Conservation (phyloP, 37 sponge, comb jelly and placozoan species). For the Hexactinellida sp. region DNA sequence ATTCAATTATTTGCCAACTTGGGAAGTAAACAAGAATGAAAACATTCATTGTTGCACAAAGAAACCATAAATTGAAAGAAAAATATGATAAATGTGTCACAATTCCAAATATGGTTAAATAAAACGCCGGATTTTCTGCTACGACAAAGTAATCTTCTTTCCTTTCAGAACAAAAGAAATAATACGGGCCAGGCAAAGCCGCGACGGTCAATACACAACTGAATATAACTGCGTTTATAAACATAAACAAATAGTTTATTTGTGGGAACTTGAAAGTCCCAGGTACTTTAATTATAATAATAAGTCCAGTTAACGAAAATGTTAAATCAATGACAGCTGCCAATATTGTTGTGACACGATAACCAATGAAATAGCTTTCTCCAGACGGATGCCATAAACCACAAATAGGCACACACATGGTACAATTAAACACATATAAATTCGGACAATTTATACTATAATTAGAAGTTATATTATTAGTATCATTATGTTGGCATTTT, state of each 20-base stretch:
- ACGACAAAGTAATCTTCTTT: not conserved
- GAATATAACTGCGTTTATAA: not conserved
- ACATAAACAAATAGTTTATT: not conserved
- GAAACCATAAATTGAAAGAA: constrained; percentile 1
- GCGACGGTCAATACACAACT: not conserved
- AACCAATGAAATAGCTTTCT: not conserved
- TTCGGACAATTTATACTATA: not conserved
- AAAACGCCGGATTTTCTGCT: not conserved
- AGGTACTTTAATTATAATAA: not conserved
- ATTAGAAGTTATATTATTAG: not conserved
- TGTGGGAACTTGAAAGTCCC: not conserved
- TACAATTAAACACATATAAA: not conserved
- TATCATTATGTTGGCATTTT: not conserved
- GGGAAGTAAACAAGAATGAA: constrained; percentile 7
- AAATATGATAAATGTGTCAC: not conserved
- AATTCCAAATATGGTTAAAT: not conserved
- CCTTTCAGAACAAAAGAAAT: not conserved
- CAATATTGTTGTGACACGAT: not conserved
- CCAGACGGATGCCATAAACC: not conserved
- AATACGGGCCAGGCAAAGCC: not conserved
- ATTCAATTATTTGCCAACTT: not conserved
- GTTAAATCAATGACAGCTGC: not conserved
- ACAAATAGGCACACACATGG: constrained; percentile 13
- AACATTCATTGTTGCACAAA: not conserved
- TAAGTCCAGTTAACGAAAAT: not conserved